Evolutionary conservation across 2,888 invertebrate genomes (phyloP).

Genomic region (Latrodectus hesperus): DNA sequence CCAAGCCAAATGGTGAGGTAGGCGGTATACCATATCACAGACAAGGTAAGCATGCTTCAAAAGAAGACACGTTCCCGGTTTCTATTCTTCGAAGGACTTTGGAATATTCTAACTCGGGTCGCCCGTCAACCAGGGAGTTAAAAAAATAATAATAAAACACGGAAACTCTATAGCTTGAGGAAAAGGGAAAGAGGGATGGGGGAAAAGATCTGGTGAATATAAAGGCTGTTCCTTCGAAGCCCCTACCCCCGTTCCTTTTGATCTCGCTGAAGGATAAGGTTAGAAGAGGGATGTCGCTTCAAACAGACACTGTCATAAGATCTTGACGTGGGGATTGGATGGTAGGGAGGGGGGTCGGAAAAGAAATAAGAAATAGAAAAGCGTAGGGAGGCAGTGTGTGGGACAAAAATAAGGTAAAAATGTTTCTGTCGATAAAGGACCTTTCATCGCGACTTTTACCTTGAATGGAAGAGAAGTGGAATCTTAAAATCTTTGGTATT

Average conservation of each 20-base stretch:
- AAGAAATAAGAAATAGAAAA: conserved; percentile 6
- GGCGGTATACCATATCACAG: conserved; percentile 38
- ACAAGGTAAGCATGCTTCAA: conserved; percentile 35
- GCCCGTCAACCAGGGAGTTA: conserved; percentile 25
- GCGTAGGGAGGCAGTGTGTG: conserved; percentile 10
- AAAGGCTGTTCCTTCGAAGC: conserved; percentile 6
- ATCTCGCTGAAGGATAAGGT: conserved; percentile 55
- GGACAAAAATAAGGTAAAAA: conserved; percentile 48
- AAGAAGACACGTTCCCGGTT: conserved; percentile 33
- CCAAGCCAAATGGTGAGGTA: neutral
- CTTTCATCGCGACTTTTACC: conserved; percentile 65
- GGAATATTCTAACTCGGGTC: conserved; percentile 14
- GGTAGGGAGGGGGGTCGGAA: conserved; percentile 18
- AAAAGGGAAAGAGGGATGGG: conserved; percentile 7
- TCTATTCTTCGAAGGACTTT: conserved; percentile 17
- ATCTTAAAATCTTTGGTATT: conserved; percentile 49
- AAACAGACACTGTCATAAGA: conserved; percentile 62
- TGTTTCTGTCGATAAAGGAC: conserved; percentile 66
- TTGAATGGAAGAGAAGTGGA: conserved; percentile 45
- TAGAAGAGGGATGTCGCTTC: conserved; percentile 45
- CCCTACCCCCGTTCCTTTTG: conserved; percentile 34
- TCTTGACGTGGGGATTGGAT: conserved; percentile 45
- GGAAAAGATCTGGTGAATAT: conserved; percentile 15
- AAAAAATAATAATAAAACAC: neutral
- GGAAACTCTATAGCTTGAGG: conserved; percentile 35